phyloP scores from a whole-genome alignment of 2,113 vertebrate species.

The Albula glossodonta region DNA sequence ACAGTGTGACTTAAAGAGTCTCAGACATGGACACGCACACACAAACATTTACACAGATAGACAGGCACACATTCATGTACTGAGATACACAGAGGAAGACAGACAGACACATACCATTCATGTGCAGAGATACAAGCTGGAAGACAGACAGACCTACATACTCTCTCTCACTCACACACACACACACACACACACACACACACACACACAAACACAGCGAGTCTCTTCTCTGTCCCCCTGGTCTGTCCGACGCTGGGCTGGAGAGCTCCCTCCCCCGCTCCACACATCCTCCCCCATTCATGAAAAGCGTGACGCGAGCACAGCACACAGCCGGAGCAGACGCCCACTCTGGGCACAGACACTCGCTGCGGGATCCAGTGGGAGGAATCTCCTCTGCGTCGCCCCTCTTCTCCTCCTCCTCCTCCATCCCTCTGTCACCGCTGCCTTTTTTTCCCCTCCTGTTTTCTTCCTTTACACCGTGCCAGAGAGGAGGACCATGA shows the following conservation, averaged over 20 bases:
- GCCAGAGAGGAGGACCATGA: conserved; percentile 21
- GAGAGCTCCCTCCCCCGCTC: conserved; percentile 31
- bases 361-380: conserved; percentile 62
- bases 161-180: background rate
- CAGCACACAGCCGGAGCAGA: background rate
- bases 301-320: conserved; percentile 80
- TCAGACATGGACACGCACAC: too few relatives aligned
- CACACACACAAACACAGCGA: background rate
- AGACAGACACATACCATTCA: too few relatives aligned
- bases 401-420: conserved; percentile 32
- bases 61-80: too few relatives aligned
- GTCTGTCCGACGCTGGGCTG: conserved; percentile 16
- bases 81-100: too few relatives aligned
- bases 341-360: conserved; percentile 59
- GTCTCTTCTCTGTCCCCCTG: too few relatives aligned
- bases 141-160: too few relatives aligned
- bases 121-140: too few relatives aligned
- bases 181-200: background rate
- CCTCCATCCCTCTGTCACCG: conserved; percentile 12
- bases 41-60: too few relatives aligned
- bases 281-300: conserved; percentile 73
- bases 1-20: too few relatives aligned
- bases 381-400: conserved; percentile 70
- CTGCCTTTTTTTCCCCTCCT: conserved; percentile 24
- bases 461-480: conserved; percentile 18